Evolutionary conservation across 2,113 vertebrate genomes (phyloP), one percentile per base, ranked within the genome.

Genomic region (Eurystomus gularis): DNA sequence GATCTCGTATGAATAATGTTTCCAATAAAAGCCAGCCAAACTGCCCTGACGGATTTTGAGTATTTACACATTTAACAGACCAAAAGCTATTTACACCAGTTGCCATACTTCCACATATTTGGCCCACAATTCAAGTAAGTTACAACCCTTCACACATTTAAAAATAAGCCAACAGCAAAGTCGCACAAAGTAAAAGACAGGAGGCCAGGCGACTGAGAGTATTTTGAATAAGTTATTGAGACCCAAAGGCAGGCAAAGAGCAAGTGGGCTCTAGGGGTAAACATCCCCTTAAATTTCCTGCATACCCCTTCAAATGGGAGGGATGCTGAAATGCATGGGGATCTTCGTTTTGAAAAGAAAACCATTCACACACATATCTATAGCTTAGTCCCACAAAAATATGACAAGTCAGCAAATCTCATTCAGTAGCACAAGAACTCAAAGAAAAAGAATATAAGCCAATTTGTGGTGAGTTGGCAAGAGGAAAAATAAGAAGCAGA

Each of bases 71-170:
- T 60, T 62, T 72, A 84, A 40, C 65, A 96, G 86, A 86, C 92
- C 85, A 93, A 90, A 93, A 94, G 93, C 72, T 88, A 94, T 78
- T 87, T 89, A 89, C 39, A 89, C 8, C 60, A 87, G 42, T 61
- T 86, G 60, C 80, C 91, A 82, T 13, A 85, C 39, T 92, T 83
- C 48, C 65, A 84, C 16, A 33, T 87, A 78, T 82, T 84, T 78
- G 87, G 48, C 48, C 57, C 65, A 79, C 39, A 89, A 93, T 51
- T 86, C 80, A 88, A 87, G 0, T 35, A 70, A 91, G 24, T 65
- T 85, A 87, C 61, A 55, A 18, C 11, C 14, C 39, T 49, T 89
- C 55, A 48, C 6, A 70, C 20, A 58, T 76, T 79, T 76, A 18
- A 91, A 91, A 94, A 88, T 51, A 91, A 91, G 52, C 29, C 55